Evolutionary conservation across 2,113 vertebrate genomes (phyloP), one percentile per base, ranked within the genome.

Genomic region (Erinaceus europaeus): DNA sequence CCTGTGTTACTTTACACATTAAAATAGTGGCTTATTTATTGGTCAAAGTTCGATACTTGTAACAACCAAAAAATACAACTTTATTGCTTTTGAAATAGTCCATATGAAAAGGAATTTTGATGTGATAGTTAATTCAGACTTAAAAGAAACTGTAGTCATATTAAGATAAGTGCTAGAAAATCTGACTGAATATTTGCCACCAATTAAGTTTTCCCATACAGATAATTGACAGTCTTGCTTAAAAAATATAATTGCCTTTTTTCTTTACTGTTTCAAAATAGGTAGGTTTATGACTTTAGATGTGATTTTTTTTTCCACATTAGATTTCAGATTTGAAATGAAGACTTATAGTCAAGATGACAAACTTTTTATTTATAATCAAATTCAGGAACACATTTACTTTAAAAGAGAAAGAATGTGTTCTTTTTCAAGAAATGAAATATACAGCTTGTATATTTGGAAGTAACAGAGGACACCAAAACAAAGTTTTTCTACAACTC

Each of bases 181-280:
- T 92, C 32, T 89, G 81, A 91, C 65, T 92, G 84, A 91, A 90
- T 91, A 92, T 93, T 93, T 91, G 69, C 14, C 86, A 68, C 65
- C 73, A 95, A 90, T 95, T 94, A 95, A 86, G 53, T 92, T 86
- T 93, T 61, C 59, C 76, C 92, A 88, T 77, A 80, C 73, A 84
- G 13, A 89, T 68, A 86, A 32, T 81, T 93, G 73, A 90, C 81
- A 85, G 89, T 91, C 52, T 89, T 61, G 40, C 25, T 89, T 82
- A 94, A 92, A 94, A 93, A 81, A 76, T 84, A 73, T 73, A 83
- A 85, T 4, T 86, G 81, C 13, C 32, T 89, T 75, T 89, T 89
- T 62, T 38, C n/a, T 57, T 86, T 86, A 73, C 78, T 93, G 53
- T 81, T 94, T 93, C 84, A 38, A 52, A 87, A 61, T 90, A 48